phyloP scores from a whole-genome alignment of 2,113 vertebrate species.

The Prunella himalayana region DNA sequence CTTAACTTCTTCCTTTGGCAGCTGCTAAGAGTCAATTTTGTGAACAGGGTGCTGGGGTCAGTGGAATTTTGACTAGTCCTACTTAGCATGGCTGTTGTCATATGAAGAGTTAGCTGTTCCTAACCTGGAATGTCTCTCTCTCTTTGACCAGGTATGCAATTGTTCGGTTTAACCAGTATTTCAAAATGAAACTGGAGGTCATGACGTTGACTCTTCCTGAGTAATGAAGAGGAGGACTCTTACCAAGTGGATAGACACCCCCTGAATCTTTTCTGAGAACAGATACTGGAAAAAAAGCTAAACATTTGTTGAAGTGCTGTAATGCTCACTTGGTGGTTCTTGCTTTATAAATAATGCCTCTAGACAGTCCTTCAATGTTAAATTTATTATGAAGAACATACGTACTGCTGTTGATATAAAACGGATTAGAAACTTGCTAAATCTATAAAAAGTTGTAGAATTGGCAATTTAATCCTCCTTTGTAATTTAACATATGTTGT shows the following conservation, averaged over 20 bases:
- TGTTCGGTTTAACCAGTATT: slow-evolving; percentile 95
- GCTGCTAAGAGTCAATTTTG: not conserved
- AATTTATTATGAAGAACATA: slow-evolving; percentile 68
- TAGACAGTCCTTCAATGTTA: slow-evolving; percentile 70
- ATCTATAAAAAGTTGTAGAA: slow-evolving; percentile 65
- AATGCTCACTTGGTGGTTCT: slow-evolving; percentile 71
- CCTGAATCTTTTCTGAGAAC: slow-evolving; percentile 64
- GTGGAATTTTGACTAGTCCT: not conserved
- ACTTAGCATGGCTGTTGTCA: not conserved
- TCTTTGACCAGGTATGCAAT: slow-evolving; percentile 84
- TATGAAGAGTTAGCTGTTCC: not conserved
- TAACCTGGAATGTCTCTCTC: not conserved
- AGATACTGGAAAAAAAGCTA: slow-evolving; percentile 70
- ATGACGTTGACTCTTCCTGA: slow-evolving; percentile 83
- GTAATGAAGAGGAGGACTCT: slow-evolving; percentile 67
- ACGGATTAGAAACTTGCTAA: slow-evolving; percentile 65
- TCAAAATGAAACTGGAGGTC: slow-evolving; percentile 94
- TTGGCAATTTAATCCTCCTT: slow-evolving; percentile 65
- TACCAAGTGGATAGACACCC: slow-evolving; percentile 45
- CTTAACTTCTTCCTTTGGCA: not conserved
- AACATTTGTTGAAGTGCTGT: slow-evolving; percentile 70
- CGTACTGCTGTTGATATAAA: slow-evolving; percentile 65
- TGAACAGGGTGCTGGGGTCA: not conserved
- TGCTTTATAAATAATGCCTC: slow-evolving; percentile 74
- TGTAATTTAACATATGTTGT: slow-evolving; percentile 71